Evolutionary conservation across 1,140 invertebrate species (phyloP).

Genomic region (Hyles euphorbiae): DNA sequence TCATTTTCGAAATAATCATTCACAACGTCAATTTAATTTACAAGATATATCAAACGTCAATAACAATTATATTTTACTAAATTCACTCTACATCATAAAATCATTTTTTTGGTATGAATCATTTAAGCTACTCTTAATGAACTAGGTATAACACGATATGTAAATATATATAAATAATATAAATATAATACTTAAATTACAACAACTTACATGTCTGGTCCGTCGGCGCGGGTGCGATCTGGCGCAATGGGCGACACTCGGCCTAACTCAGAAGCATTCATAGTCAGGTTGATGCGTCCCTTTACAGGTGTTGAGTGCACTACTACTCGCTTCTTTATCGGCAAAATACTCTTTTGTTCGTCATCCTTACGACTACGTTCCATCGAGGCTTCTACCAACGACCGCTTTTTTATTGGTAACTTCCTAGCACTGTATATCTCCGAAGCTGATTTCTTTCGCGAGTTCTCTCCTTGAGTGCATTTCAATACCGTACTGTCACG

Average conservation of each 20-base stretch:
- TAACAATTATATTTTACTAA: too few relatives aligned
- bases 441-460: conserved; percentile 28
- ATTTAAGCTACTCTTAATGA: too few relatives aligned
- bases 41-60: too few relatives aligned
- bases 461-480: background rate
- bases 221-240: background rate
- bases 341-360: conserved; percentile 20
- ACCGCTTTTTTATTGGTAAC: conserved; percentile 55
- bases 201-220: background rate
- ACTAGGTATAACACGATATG: too few relatives aligned
- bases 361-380: conserved; percentile 13
- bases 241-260: conserved; percentile 45
- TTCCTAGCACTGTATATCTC: conserved; percentile 36
- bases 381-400: conserved; percentile 19
- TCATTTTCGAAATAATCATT: background rate
- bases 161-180: background rate
- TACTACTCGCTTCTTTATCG: conserved; percentile 46
- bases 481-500: conserved; percentile 19
- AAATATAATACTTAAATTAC: background rate
- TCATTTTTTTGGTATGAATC: too few relatives aligned
- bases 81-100: too few relatives aligned
- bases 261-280: conserved; percentile 35
- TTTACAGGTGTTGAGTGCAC: conserved; percentile 54
- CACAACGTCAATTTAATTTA: too few relatives aligned
- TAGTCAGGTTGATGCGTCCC: conserved; percentile 20